Base-by-base conservation (phyloP, 2,113 vertebrate species). In the Aegotheles bennettii region DNA sequence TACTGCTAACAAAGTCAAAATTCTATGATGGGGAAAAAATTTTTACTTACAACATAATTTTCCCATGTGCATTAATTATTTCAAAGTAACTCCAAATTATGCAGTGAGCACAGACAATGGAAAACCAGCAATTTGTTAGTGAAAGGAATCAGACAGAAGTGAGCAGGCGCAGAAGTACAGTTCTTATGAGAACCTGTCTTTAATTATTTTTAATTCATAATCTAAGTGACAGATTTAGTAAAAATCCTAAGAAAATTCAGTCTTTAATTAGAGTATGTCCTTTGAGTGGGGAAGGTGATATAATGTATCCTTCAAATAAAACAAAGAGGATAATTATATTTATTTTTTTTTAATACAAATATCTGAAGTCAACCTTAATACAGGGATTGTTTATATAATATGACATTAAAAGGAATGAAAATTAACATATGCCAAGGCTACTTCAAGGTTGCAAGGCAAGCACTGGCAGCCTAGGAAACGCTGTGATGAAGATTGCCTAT, bases 121-220 rank as follows among this genome's bases (percentile, higher is more conserved):
- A 47, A 89, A 87, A 71, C 33, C 40, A 70, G 35, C 13, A 60
- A 35, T 75, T 95, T 90, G 13, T 87, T 92, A 57, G n/a, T 75
- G 73, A 93, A 89, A 91, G 20, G 43, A 81, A 45, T 38, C 59
- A 71, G 38, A 33, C 21, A 63, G 43, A 90, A 75, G 20, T 31
- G 90, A 93, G 93, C 76, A 95, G 45, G 80, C 36, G 48, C 93
- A 89, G 65, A 92, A 92, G 3, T 54, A 26, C 35, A 89, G 92
- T 92, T 89, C 94, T 68, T 93, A 57, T 48, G 95, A 93, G 91
- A 93, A 53, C 11, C 9, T 60, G 12, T 93, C 51, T 89, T 96
- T 97, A 96, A 95, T 96, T 92, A 94, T 95, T 95, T 93, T 90
- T 93, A 93, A 93, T 90, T 94, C 73, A 71, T 89, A 94, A 96